phyloP scores from a whole-genome alignment of 2,113 vertebrate genomes.

The Chionomys nivalis region DNA sequence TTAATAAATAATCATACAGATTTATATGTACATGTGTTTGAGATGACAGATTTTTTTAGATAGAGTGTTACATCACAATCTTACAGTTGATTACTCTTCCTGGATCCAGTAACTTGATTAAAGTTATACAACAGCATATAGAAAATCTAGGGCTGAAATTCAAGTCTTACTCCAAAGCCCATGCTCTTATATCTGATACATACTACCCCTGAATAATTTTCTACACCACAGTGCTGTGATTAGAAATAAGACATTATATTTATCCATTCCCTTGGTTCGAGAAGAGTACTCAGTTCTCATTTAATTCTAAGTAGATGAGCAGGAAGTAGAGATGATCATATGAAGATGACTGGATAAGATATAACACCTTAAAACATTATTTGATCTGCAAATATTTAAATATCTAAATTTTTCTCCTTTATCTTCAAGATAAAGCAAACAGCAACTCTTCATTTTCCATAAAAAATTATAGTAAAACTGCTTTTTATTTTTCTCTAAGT shows the following conservation, averaged over 20 bases:
- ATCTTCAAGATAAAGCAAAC: conserved; percentile 26
- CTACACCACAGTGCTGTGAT: background rate
- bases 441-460: conserved; percentile 36
- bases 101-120: background rate
- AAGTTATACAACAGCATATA: conserved; percentile 10
- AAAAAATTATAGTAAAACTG: background rate
- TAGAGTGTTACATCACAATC: background rate
- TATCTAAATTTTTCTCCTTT: background rate
- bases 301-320: background rate
- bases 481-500: background rate
- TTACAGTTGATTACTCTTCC: background rate
- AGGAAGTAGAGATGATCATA: background rate
- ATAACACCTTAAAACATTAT: conserved; percentile 20
- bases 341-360: conserved; percentile 16
- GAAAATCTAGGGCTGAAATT: background rate
- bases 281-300: background rate
- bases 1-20: background rate
- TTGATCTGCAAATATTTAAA: conserved; percentile 11
- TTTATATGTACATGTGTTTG: background rate
- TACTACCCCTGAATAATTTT: background rate
- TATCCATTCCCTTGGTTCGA: background rate
- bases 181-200: background rate
- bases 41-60: background rate
- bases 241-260: conserved; percentile 52
- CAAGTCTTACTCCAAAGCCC: background rate